Evolutionary conservation across 2,113 vertebrate genomes (phyloP), one percentile per base, ranked within the genome.

Genomic region (Syngnathus floridae): DNA sequence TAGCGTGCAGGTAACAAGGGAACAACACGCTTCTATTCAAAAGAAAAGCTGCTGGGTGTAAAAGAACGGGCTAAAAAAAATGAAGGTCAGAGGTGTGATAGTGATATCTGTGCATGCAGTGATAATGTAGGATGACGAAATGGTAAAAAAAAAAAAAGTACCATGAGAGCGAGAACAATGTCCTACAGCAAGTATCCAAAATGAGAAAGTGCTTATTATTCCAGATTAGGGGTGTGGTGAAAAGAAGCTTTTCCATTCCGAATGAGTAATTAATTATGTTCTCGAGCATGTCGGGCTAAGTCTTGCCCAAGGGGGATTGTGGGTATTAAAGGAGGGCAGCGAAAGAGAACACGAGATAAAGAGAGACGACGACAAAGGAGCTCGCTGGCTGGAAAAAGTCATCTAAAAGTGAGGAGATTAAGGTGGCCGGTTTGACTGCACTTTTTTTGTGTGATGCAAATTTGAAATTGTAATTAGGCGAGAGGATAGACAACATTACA

Each of bases 241-340:
- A 87, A 85, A 86, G 76, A 75, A 76, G 63, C 65, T 84, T 88
- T 89, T 83, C 78, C 59, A 84, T 85, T 85, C 78, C 80, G 76
- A 87, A 79, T 80, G 80, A 76, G 83, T 83, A 87, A 86, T 87
- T 82, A 85, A 89, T 89, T 86, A 88, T 81, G 84, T 82, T 76
- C 74, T 74, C 68, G 60, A 77, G 78, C 79, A 79, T 86, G 83
- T 85, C 60, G 46, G 74, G 76, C 82, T 80, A 85, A 81, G 81
- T 77, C 37, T 56, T 82, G 73, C 83, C 85, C 83, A 65, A 68
- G 73, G 48, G 82, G 76, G 81, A 83, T 82, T 85, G 80, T 83
- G 78, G 86, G 76, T 85, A 88, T 87, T 89, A 86, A 78, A 82
- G 70, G 74, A 66, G 57, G 43, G 61, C 66, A 62, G 65, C 70